These are phyloP conservation scores for Oreochromis tanganicae DNA, from an alignment of 2,113 vertebrate genomes.

Conservation along the genomic window DNA sequence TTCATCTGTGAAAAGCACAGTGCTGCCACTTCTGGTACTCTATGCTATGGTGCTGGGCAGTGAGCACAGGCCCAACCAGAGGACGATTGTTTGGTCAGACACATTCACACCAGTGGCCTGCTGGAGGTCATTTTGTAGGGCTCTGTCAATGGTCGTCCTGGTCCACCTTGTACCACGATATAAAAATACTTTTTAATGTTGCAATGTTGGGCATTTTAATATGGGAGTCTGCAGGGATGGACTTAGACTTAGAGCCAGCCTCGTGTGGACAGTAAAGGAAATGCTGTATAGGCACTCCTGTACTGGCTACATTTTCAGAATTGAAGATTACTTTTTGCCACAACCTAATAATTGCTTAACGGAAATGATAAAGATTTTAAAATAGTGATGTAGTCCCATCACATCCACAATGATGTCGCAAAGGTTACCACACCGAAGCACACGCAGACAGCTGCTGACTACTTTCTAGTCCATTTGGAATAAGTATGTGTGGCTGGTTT, in stretches of 20 bases:
- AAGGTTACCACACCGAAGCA: neutral
- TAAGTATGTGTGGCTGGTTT: neutral
- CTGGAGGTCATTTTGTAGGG: neutral
- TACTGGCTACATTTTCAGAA: neutral
- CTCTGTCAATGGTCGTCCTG: neutral
- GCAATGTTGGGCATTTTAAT: too few relatives aligned
- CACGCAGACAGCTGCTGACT: neutral
- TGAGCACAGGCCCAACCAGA: neutral
- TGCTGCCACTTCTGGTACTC: neutral
- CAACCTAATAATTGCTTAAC: neutral
- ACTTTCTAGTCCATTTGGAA: neutral
- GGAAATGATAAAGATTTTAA: neutral
- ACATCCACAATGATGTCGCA: neutral
- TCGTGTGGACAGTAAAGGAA: neutral
- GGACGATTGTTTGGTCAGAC: neutral
- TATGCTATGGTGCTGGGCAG: neutral
- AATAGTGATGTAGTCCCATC: neutral
- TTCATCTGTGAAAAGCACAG: neutral
- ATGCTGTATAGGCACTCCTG: fast-evolving
- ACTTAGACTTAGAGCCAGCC: neutral
- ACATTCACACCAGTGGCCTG: neutral
- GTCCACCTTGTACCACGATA: fast-evolving
- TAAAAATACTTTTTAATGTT: neutral
- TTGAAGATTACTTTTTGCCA: neutral
- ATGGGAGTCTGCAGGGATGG: neutral